Conservation (phyloP, 2,797 vertebrate species). For the Notoglanidium macrostoma region DNA sequence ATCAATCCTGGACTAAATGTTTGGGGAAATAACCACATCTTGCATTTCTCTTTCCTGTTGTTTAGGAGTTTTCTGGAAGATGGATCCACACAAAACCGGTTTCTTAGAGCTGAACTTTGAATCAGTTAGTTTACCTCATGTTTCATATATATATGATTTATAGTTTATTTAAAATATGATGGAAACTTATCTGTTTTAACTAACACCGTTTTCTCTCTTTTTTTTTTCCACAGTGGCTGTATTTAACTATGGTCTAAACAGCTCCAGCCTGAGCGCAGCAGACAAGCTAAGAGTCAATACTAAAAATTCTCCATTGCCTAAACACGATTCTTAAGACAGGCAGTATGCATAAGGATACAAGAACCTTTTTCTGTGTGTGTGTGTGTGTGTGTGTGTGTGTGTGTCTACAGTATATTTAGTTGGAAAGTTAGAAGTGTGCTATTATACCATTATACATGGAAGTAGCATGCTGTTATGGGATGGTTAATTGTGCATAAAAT, state of each 20-base stretch:
- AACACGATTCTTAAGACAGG: not conserved
- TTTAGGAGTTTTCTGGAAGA: slow-evolving; percentile 70
- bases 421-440: not conserved
- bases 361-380: not conserved
- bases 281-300: slow-evolving; percentile 14
- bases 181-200: no score
- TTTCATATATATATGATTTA: not conserved
- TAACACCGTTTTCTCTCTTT: not conserved
- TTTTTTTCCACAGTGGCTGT: slow-evolving; percentile 71
- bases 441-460: not conserved
- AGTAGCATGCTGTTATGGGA: not conserved
- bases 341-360: not conserved
- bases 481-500: not conserved
- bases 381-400: not conserved
- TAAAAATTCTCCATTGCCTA: not conserved
- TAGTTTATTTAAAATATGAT: not conserved
- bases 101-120: slow-evolving; percentile 71
- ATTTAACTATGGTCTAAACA: slow-evolving; percentile 74
- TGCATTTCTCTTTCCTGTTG: not conserved
- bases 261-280: not conserved
- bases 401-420: not conserved
- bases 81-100: slow-evolving; percentile 67
- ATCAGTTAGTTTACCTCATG: slow-evolving; percentile 61
- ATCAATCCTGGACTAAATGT: not conserved
- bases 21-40: not conserved